Evolutionary conservation across 1,140 invertebrate genomes (phyloP), one percentile per base, ranked within the genome.

Genomic region (Drosophila sucinea): DNA sequence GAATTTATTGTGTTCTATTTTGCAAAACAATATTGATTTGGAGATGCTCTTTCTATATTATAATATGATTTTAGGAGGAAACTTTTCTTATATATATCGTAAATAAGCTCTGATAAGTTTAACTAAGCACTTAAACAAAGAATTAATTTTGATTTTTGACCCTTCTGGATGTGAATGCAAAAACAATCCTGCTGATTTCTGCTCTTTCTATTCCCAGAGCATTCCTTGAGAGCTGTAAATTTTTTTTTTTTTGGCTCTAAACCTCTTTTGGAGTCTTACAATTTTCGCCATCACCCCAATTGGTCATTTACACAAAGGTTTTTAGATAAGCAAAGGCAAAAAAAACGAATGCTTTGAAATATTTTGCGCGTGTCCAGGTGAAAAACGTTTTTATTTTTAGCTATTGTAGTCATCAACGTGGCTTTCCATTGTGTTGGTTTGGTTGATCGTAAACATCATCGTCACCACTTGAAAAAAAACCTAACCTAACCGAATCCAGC

Each of bases 311-410:
- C 7, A 25, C 25, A 51, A 51, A 51, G 7, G 23, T 51, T 51
- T 51, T 47, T 23, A 23, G 44, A 17, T 33, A 35, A 29, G 8
- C 44, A n/a, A 10, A 5, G 23, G 23, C 27, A 41, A 40, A 35
- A 38, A 8, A 35, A 38, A 8, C 33, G 33, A 35, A 40, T 35
- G 33, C 25, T 47, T 44, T 4, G 7, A 38, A 55, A 65, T 29
- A 57, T 51, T 44, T 29, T 35, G 44, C 32, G n/a, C 27, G 17
- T 27, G 23, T 23, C 6, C 55, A 33, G 56, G 40, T 67, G 55
- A 65, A 56, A 56, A 55, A 47, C 51, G 60, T 47, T 62, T 51
- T 30, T 51, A 23, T 17, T 62, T 62, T 47, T 25, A 2, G 17
- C 23, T 17, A 47, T 47, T 47, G 44, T 47, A 47, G 44, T 47